Evolutionary conservation across 1,140 invertebrate species (phyloP), one percentile per base, ranked within the genome.

Genomic region (Bemisia tabaci): DNA sequence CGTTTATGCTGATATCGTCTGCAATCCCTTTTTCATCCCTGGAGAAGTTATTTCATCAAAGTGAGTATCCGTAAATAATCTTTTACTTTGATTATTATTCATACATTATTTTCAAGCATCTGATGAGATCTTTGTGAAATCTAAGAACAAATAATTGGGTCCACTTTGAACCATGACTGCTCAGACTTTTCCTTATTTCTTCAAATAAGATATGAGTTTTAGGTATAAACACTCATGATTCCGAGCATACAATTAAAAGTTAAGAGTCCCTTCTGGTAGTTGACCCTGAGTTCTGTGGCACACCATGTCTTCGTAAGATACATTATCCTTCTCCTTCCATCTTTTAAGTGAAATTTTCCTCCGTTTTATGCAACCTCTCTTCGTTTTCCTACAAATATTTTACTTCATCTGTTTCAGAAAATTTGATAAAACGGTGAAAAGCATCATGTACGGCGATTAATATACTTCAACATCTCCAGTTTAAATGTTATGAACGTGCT

Each of bases 11-110:
- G 92, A 97, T 78, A 87, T 92, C 72, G 85, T 97, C 22, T 95
- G 91, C 74, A 95, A 96, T 83, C 94, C 94, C 62, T 97, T 98
- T 78, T 94, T 96, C 77, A 85, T 89, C 75, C 92, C 94, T 60
- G 91, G 90, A 23, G 88, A 92, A 72, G 82, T 84, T 70, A 89
- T 95, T 61, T 83, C 79, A 59, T 94, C 91, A 2, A 85, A 84
- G 91, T 93, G 82, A 84, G 82, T 77, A 67, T 27, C 62, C 33
- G n/a, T n/a, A n/a, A n/a, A n/a, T n/a, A n/a, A n/a, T n/a, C 23
- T 64, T 26, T 26, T 22, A 26, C 2, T 67, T 2, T 12, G 48
- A 24, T 48, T 63, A 22, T n/a, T 1, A 27, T 17, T 63, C 23
- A 26, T 27, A 17, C 21, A 17, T 25, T 22, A 65, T 26, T 22